phyloP scores from a whole-genome alignment of 1,140 invertebrate species.

The Dolichoris vasculosae region DNA sequence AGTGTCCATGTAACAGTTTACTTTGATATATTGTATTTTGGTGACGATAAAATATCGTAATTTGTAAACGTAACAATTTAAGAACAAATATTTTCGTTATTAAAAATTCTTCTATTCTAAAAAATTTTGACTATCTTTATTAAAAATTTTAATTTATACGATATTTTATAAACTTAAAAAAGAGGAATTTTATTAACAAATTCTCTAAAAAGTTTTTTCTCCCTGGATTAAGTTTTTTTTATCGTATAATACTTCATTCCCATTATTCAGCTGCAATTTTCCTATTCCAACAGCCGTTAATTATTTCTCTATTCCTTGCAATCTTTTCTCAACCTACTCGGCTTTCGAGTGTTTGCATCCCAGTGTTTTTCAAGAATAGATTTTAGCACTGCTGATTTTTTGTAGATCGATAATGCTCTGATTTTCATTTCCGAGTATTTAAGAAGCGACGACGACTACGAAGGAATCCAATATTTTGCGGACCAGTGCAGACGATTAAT shows the following conservation, averaged over 20 bases:
- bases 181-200: too few species aligned
- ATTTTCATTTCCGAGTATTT: constrained; percentile 9
- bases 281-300: neutral
- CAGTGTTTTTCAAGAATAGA: neutral
- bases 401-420: neutral
- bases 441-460: constrained; percentile 9
- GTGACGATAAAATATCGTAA: neutral
- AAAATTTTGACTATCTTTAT: too few species aligned
- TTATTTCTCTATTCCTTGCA: neutral
- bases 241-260: neutral
- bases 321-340: neutral
- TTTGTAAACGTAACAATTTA: neutral
- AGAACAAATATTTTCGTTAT: neutral
- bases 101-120: too few species aligned
- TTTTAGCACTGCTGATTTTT: constrained; percentile 8
- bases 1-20: neutral
- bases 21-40: neutral
- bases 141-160: too few species aligned
- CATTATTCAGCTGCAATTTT: constrained; percentile 12
- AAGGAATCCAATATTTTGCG: neutral
- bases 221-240: too few species aligned
- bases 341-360: neutral
- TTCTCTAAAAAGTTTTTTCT: too few species aligned
- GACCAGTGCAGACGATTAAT: constrained; percentile 20
- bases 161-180: too few species aligned